Evolutionary conservation across 2,113 vertebrate genomes (phyloP), one percentile per base, ranked within the genome.

Genomic region (Argyrosomus japonicus): DNA sequence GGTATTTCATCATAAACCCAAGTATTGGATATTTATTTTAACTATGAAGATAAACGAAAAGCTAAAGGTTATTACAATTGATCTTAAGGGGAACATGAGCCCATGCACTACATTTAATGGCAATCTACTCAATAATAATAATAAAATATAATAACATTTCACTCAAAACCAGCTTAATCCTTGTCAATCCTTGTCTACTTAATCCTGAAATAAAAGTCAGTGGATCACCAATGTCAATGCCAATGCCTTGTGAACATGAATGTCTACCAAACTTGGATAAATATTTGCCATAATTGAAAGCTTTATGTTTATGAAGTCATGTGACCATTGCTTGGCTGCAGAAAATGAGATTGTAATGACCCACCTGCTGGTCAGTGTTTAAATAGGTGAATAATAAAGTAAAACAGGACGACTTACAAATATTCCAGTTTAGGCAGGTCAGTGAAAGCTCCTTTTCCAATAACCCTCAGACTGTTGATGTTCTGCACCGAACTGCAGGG

Each of bases 401-500:
- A 68, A 71, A 79, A 56, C n/a, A 40, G 51, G 40, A 19, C 5
- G 0, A 87, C 96, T 97, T 95, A 97, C 97, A 98, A 88, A 88
- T 97, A 96, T 93, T 96, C 95, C 91, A 99, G 93, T 68, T 82
- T 96, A 64, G 97, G 95, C 76, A 99, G 96, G 84, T 97, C 96
- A 89, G 93, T 95, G 92, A 99, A 98, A 0, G 96, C 97, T 68
- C 95, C 96, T 0, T 95, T 93, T 64, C 96, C 96, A 56, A 98
- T 97, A 45, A 92, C 67, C 76, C 94, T 89, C 81, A 98, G 94
- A 87, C 96, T 96, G 92, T 96, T 97, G 1, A 96, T 96, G 85
- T 97, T 98, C 93, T 94, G 95, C 92, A 98, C 94, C 72, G 94
- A 92, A 89, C 97, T 98, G 92, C 64, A 88, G 90, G 58, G 88